Evolutionary conservation across 2,113 vertebrate species (phyloP).

Genomic region (Myotis yumanensis): DNA sequence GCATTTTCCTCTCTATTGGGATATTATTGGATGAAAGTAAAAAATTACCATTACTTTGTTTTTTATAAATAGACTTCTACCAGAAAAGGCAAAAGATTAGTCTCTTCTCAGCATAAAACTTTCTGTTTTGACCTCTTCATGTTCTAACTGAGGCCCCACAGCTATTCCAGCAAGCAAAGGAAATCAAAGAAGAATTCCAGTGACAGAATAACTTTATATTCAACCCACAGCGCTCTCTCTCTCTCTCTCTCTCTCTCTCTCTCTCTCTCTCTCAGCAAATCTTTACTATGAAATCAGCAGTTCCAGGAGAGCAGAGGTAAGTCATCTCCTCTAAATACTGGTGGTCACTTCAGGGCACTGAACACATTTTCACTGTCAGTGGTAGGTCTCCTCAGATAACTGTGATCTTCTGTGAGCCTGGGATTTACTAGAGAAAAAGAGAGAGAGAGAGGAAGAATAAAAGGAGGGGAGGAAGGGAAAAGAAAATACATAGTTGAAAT

Average conservation of each 20-base stretch:
- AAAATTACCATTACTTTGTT: neutral
- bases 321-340: neutral
- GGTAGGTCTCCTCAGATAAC: neutral
- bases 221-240: neutral
- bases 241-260: neutral
- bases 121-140: neutral
- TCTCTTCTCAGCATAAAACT: neutral
- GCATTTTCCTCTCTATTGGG: neutral
- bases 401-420: neutral
- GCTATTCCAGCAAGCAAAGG: neutral
- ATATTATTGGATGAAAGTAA: constrained; percentile 4
- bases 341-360: neutral
- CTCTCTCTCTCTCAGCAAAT: neutral
- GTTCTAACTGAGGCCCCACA: neutral
- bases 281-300: constrained; percentile 44
- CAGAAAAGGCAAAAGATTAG: neutral
- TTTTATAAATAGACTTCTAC: constrained; percentile 25
- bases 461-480: neutral
- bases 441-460: neutral
- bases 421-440: neutral
- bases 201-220: neutral
- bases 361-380: neutral
- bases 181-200: constrained; percentile 41
- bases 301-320: neutral
- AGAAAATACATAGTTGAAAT: neutral